phyloP scores from a whole-genome alignment of 2,797 vertebrate genomes.

The Rousettus madagascariensis region DNA sequence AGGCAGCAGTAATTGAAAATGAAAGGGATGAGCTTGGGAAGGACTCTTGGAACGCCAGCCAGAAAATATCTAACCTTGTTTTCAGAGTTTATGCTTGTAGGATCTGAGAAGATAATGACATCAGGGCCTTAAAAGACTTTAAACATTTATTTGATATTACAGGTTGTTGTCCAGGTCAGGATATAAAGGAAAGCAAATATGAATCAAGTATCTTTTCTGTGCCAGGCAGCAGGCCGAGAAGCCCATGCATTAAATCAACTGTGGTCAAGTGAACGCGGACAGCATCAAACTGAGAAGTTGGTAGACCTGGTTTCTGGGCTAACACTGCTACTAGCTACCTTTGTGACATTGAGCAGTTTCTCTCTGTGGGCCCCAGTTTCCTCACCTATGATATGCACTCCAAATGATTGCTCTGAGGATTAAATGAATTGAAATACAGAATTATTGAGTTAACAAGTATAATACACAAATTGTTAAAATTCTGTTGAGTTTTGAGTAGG shows the following conservation, averaged over 20 bases:
- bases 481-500: neutral
- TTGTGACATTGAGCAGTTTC: neutral
- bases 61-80: neutral
- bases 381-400: neutral
- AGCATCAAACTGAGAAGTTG: neutral
- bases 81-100: neutral
- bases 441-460: neutral
- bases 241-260: neutral
- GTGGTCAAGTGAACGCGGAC: too few relatives aligned
- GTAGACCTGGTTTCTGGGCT: neutral
- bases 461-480: neutral
- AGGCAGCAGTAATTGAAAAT: neutral
- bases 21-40: neutral
- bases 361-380: neutral
- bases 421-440: neutral
- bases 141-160: neutral
- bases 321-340: neutral
- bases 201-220: neutral
- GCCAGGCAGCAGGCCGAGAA: neutral
- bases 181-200: neutral
- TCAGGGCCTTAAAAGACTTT: neutral
- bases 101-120: neutral
- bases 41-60: neutral
- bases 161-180: neutral
- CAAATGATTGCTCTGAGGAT: neutral